Evolutionary conservation across 2,113 vertebrate genomes (phyloP).

Genomic region (Panthera tigris): DNA sequence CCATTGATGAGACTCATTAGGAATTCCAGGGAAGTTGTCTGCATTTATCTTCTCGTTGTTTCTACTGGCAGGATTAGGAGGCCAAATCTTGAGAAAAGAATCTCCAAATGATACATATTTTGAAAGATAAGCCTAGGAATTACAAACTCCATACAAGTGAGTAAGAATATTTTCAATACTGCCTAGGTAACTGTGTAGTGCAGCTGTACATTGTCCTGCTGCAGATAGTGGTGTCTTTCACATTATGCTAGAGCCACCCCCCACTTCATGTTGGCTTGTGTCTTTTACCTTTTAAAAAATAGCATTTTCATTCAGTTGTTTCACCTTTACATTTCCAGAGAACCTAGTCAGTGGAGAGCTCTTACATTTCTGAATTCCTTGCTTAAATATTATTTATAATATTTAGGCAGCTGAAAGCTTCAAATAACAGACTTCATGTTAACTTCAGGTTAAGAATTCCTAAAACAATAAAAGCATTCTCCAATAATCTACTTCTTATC

Average conservation of each 20-base stretch:
- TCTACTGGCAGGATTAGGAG: background rate
- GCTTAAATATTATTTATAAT: conserved; percentile 27
- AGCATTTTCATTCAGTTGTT: background rate
- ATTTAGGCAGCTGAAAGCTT: background rate
- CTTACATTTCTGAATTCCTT: background rate
- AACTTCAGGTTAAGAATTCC: background rate
- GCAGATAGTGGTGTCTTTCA: background rate
- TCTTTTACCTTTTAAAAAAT: background rate
- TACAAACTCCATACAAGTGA: background rate
- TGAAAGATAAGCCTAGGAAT: background rate
- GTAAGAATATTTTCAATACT: background rate
- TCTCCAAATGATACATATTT: background rate
- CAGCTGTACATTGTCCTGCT: rapidly evolving
- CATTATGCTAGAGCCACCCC: background rate
- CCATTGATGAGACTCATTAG: background rate
- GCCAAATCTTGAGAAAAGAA: background rate
- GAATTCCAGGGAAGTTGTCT: background rate
- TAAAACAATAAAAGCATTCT: conserved; percentile 15
- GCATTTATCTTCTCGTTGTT: background rate
- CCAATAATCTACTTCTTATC: background rate
- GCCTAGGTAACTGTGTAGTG: background rate
- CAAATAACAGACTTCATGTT: background rate
- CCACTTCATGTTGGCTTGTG: background rate
- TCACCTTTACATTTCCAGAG: conserved; percentile 46
- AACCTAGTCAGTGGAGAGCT: background rate